Base-by-base conservation (phyloP, 2,113 vertebrate genomes). In the Cochlearius cochlearius region DNA sequence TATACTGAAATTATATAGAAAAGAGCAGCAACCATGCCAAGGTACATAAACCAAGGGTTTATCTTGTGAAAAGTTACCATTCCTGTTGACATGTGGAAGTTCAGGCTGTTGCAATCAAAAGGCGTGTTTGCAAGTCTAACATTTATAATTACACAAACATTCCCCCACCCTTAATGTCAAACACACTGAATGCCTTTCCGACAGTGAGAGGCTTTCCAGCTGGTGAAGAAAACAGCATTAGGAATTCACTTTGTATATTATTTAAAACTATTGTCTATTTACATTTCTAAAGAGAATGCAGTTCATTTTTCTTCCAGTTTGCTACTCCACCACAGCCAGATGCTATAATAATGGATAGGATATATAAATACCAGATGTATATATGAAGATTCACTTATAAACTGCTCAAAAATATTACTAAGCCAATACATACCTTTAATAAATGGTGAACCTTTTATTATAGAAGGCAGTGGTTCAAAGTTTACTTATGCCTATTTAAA, bases 101-200 rank as follows among this genome's bases (percentile, higher is more conserved):
- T 91, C 95, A 89, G 76, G 52, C 91, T 96, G 92, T 94, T 91
- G 96, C 95, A 97, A 96, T 96, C 92, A 89, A 95, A 95, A 95
- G 96, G 95, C 62, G 2, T 96, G 95, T 94, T 95, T 97, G 86
- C 86, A 92, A 97, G 68, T 78, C 79, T 94, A 94, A 95, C 95
- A 92, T 94, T 96, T 91, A 94, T 92, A 94, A 94, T 95, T 93
- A 92, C 86, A 96, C 90, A 97, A 97, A 96, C 88, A 96, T 95
- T 97, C 94, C 88, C 94, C 95, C 94, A 94, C 96, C 96, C 97
- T 81, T 84, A 86, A 95, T 84, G 92, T 92, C 95, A 97, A 97
- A 95, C 60, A 94, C 10, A 45, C 76, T 41, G 60, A 95, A 96
- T 96, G 91, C 91, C 94, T 95, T 95, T 89, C 77, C 1, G 9